phyloP scores from a whole-genome alignment of 2,113 vertebrate species.

The Rhea americana region DNA sequence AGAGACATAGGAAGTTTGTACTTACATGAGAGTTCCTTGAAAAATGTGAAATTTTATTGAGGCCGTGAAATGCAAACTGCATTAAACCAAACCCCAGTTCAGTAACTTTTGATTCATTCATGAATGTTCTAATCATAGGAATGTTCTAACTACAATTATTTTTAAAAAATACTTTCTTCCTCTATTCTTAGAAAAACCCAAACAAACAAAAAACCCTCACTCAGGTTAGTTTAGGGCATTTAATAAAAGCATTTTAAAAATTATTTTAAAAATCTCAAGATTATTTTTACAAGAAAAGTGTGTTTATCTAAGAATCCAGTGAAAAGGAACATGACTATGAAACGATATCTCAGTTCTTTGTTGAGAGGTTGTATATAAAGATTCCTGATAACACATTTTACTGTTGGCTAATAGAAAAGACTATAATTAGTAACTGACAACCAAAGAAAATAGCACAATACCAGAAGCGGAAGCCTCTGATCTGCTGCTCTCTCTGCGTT shows the following conservation, averaged over 20 bases:
- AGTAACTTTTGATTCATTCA: too few species aligned
- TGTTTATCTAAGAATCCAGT: background rate
- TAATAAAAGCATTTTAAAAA: background rate
- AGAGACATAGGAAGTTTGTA: background rate
- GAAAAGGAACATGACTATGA: background rate
- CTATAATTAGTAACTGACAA: conserved; percentile 7
- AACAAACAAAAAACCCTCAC: too few species aligned
- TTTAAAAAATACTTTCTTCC: too few species aligned
- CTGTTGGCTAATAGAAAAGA: background rate
- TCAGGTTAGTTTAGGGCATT: background rate
- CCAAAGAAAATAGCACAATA: background rate
- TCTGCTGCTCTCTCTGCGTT: background rate
- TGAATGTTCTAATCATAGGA: too few species aligned
- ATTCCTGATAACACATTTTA: background rate
- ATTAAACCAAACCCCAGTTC: too few species aligned
- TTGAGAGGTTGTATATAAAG: background rate
- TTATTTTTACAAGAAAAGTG: background rate
- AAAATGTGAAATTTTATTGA: background rate
- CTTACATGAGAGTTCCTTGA: background rate
- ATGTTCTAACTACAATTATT: too few species aligned
- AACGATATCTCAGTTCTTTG: background rate
- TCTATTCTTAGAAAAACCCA: too few species aligned
- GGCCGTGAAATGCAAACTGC: too few species aligned
- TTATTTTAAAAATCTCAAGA: background rate
- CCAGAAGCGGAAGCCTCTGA: conserved; percentile 44